phyloP scores from a whole-genome alignment of 1,140 invertebrate species.

The Heterodera schachtii region DNA sequence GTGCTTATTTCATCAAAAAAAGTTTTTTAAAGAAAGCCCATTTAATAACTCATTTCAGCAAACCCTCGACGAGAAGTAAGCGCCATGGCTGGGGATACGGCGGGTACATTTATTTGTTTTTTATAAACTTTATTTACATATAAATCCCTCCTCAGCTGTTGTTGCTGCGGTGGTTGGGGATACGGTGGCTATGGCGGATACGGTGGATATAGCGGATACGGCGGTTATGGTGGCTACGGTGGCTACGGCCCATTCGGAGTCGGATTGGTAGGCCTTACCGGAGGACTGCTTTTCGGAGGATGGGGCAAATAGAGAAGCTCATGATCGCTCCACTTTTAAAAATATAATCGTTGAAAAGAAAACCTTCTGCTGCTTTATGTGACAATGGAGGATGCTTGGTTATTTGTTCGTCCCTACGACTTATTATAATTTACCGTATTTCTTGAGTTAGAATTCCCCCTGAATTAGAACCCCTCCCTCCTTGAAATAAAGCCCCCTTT shows the following conservation, averaged over 20 bases:
- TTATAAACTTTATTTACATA: neutral
- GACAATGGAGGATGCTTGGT: too few relatives aligned
- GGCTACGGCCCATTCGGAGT: constrained; percentile 11
- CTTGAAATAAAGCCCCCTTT: too few relatives aligned
- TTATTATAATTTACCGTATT: too few relatives aligned
- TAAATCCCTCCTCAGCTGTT: neutral
- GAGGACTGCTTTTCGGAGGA: constrained; percentile 17
- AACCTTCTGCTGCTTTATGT: too few relatives aligned
- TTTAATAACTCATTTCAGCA: neutral
- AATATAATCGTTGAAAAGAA: too few relatives aligned
- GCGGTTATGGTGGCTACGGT: neutral
- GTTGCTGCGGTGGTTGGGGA: neutral
- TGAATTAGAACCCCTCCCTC: too few relatives aligned
- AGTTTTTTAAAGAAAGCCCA: too few relatives aligned
- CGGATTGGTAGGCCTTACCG: constrained; percentile 7
- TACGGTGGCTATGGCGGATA: neutral
- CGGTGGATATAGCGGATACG: neutral
- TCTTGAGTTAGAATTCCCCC: too few relatives aligned
- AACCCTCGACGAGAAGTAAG: neutral
- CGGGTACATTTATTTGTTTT: neutral
- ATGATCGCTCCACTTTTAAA: too few relatives aligned
- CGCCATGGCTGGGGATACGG: neutral
- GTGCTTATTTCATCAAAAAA: too few relatives aligned
- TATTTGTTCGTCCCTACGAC: too few relatives aligned
- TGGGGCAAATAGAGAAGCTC: neutral